Conservation (phyloP, 2,113 vertebrate genomes). For the Numenius arquata region DNA sequence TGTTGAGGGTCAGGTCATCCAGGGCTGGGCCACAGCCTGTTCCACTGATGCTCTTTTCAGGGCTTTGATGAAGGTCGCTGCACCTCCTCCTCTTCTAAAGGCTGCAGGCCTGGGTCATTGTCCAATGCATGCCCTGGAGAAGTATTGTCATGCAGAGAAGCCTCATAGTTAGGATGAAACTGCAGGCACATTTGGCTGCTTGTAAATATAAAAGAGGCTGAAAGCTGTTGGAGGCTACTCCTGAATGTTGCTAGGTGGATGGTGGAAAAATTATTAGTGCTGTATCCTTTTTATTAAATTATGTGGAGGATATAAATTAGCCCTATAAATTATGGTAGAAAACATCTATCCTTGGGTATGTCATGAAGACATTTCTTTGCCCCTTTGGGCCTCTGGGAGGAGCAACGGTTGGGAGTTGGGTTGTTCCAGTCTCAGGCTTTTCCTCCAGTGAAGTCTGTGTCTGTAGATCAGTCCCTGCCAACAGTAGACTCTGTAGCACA, state of each 20-base stretch:
- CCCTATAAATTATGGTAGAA: not conserved
- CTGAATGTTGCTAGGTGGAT: not conserved
- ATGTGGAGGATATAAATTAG: not conserved
- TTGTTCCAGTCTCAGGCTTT: not conserved
- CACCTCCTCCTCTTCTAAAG: not conserved
- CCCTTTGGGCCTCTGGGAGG: not conserved
- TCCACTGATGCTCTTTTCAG: not conserved
- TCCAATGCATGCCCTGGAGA: not conserved
- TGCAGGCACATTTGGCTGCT: not conserved
- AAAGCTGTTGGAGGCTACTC: constrained; percentile 1
- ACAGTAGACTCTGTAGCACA: not conserved
- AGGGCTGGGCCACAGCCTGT: not conserved
- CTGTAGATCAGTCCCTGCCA: not conserved
- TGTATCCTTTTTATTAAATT: not conserved
- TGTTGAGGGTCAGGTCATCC: not conserved
- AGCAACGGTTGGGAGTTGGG: not conserved
- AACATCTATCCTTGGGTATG: not conserved
- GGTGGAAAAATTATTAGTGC: not conserved
- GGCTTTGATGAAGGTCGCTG: not conserved
- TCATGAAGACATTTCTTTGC: not conserved
- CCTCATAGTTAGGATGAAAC: not conserved
- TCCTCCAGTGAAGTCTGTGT: not conserved
- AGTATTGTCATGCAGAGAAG: not conserved
- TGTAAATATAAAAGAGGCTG: not conserved
- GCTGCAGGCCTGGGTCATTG: not conserved